Base-by-base conservation (phyloP, 2,797 vertebrate species). In the Enteromius unitaeniatus region DNA sequence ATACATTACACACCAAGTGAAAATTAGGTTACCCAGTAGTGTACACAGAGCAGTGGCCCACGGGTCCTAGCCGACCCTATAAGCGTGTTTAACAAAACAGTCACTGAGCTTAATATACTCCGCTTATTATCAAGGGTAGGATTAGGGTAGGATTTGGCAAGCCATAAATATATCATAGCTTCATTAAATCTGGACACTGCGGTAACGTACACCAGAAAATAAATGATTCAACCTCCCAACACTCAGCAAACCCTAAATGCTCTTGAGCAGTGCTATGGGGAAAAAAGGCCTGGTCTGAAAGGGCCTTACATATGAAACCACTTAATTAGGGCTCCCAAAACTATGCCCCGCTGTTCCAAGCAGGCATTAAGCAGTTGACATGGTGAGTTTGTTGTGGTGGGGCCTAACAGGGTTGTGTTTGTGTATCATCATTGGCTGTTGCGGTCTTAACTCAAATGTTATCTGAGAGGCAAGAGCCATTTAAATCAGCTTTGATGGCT, bases 11-110 rank as follows among this genome's bases (percentile, higher is more conserved):
- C 93, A 90, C 80, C 89, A 91, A 92, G 93, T 94, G 94, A 90
- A 94, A 93, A 95, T 94, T 93, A 94, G 91, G 93, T 93, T 92
- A 93, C 77, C 88, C 90, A 90, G 89, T 91, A 93, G 91, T 92
- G 89, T 89, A 91, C 92, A 91, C 86, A 86, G 85, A 86, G 90
- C 86, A 68, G 87, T 83, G 85, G 89, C 89, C 89, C 28, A 62
- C 82, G 83, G 91, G 91, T 89, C 90, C 89, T 64, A 77, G 89
- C 87, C 90, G 88, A 85, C 72, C 84, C 90, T 88, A 45, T 86
- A 86, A 89, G 89, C 89, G 87, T 86, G 88, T 90, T 91, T 92
- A 92, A 93, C 91, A 91, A 92, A 93, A 92, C 92, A 92, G 89
- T 92, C 92, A 91, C 90, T 85, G 88, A 88, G 91, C 90, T 86